Conservation (phyloP, 2,888 invertebrate species). For the Apeira syringaria region DNA sequence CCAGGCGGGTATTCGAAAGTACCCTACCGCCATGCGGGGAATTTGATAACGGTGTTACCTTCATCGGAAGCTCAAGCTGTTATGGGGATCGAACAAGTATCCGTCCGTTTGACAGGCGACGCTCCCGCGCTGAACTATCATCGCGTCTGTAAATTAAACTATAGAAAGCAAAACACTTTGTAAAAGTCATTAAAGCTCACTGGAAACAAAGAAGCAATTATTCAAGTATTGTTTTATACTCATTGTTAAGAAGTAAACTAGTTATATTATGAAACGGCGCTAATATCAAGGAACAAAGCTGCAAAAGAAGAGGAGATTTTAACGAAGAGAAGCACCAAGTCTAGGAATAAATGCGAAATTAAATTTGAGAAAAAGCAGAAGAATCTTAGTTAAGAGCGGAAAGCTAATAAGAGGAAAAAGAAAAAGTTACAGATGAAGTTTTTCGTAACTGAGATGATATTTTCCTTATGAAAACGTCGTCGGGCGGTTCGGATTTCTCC, state of each 20-base stretch:
- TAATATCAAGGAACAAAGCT: conserved; percentile 32
- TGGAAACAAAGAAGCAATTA: conserved; percentile 6
- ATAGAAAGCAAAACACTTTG: no score
- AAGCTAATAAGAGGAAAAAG: conserved; percentile 63
- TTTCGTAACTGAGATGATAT: conserved; percentile 59
- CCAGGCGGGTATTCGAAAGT: no score
- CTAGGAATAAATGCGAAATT: conserved; percentile 51
- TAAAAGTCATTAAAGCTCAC: no score
- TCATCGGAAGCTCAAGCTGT: no score
- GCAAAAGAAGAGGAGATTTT: conserved; percentile 38
- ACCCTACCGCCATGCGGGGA: no score
- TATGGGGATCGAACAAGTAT: no score
- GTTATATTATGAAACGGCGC: conserved; percentile 26
- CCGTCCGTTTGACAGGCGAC: no score
- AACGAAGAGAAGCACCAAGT: conserved; percentile 39
- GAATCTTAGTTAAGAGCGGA: conserved; percentile 63
- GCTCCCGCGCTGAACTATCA: no score
- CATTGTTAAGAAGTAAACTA: conserved; percentile 15
- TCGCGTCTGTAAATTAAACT: no score
- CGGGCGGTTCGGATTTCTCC: conserved; percentile 54
- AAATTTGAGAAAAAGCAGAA: conserved; percentile 57
- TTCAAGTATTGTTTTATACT: conserved; percentile 11
- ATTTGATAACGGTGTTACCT: no score
- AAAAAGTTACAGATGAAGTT: conserved; percentile 66
- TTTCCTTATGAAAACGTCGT: conserved; percentile 66